Conservation (phyloP, 2,888 invertebrate genomes). For the Ectemnius cavifrons region DNA sequence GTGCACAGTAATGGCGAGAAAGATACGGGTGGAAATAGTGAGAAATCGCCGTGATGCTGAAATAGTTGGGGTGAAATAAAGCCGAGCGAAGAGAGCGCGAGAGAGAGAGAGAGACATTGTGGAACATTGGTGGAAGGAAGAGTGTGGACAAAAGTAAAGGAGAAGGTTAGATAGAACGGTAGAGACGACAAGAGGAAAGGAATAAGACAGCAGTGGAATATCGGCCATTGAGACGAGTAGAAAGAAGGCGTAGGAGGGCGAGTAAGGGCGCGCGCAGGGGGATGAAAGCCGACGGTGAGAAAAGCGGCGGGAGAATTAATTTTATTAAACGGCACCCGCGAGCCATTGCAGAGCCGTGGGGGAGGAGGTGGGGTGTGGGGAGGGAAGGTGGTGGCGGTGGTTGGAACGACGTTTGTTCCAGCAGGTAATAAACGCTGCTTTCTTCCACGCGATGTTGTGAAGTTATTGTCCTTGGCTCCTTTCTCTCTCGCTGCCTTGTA, state of each 20-base stretch:
- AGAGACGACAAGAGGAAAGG: constrained; percentile 15
- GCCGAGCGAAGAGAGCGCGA: not conserved
- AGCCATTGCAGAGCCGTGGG: constrained; percentile 40
- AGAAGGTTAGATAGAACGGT: not conserved
- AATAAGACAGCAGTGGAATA: not conserved
- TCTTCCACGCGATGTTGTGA: constrained; percentile 62
- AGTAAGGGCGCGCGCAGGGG: constrained; percentile 11
- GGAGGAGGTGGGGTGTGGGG: not conserved
- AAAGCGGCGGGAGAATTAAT: constrained; percentile 48
- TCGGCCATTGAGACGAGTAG: constrained; percentile 17
- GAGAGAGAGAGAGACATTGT: not conserved
- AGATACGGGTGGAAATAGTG: not conserved
- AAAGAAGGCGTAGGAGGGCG: constrained; percentile 2
- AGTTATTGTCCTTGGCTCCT: constrained; percentile 54
- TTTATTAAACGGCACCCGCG: constrained; percentile 59
- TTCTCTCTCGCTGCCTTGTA: constrained; percentile 2
- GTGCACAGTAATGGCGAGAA: constrained; percentile 11
- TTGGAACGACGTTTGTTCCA: constrained; percentile 54
- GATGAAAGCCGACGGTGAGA: too few relatives aligned
- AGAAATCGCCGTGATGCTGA: too few relatives aligned
- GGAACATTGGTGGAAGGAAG: not conserved
- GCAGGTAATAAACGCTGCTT: constrained; percentile 62
- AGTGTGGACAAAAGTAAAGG: not conserved
- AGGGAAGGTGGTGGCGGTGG: not conserved
- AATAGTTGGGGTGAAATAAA: not conserved